Evolutionary conservation across 2,888 invertebrate species (phyloP).

Genomic region (Nomada fabriciana): DNA sequence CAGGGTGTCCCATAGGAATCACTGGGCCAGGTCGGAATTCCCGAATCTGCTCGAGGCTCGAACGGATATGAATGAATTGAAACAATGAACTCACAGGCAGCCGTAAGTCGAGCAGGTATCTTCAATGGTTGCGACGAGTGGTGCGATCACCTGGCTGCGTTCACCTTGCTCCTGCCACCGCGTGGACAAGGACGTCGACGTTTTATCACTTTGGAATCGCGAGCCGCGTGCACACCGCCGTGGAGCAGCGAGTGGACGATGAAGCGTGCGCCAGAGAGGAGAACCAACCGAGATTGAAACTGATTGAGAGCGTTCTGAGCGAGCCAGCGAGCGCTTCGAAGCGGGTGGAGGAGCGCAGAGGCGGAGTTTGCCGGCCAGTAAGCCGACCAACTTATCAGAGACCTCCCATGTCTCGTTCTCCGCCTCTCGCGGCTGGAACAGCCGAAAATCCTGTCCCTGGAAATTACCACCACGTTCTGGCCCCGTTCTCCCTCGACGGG

Average conservation of each 20-base stretch:
- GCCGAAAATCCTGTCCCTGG: conserved; percentile 13
- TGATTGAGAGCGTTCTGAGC: conserved; percentile 48
- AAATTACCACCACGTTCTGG: not conserved
- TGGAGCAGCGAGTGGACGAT: conserved; percentile 7
- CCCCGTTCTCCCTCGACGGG: not conserved
- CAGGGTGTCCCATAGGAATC: not conserved
- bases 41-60: too few species aligned
- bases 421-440: conserved; percentile 35
- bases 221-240: conserved; percentile 21
- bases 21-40: not conserved
- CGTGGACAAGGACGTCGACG: not conserved
- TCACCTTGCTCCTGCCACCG: conserved; percentile 4
- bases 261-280: conserved; percentile 61
- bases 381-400: conserved; percentile 52
- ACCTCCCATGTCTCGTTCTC: conserved; percentile 52
- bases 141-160: not conserved
- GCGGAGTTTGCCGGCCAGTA: conserved; percentile 62
- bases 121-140: too few species aligned
- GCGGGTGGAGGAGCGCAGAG: conserved; percentile 55
- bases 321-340: conserved; percentile 29
- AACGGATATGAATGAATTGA: too few species aligned
- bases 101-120: not conserved
- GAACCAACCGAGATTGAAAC: conserved; percentile 76
- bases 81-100: not conserved
- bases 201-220: conserved; percentile 19